These are phyloP conservation scores for Sphaerophoria rueppellii DNA, from an alignment of 2,888 invertebrate genomes.

Conservation along the genomic window DNA sequence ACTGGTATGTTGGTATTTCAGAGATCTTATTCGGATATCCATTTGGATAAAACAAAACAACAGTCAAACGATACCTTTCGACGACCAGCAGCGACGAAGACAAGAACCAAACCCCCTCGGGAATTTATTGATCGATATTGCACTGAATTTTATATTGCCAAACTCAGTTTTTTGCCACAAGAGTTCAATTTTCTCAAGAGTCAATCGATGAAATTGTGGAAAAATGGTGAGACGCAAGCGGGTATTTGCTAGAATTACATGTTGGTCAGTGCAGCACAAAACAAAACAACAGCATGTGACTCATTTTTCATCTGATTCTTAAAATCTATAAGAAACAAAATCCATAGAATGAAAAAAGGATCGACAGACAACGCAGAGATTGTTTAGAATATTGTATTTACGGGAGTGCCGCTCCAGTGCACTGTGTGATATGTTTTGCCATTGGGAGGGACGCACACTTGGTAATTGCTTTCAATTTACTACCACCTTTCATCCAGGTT, in stretches of 20 bases:
- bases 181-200: constrained; percentile 43
- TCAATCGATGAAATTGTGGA: background rate
- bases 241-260: constrained; percentile 41
- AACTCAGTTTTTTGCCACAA: constrained; percentile 20
- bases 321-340: constrained; percentile 1
- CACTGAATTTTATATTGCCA: constrained; percentile 65
- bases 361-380: constrained; percentile 8
- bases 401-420: no score
- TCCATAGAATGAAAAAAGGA: constrained; percentile 20
- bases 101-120: constrained; percentile 30
- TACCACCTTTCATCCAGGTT: constrained; percentile 67
- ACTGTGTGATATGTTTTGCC: constrained; percentile 38
- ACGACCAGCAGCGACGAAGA: constrained; percentile 3
- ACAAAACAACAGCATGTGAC: constrained; percentile 25
- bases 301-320: constrained; percentile 43
- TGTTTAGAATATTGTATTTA: no score
- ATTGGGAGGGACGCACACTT: constrained; percentile 71
- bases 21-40: constrained; percentile 65
- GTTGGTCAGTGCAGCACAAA: constrained; percentile 49
- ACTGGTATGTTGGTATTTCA: constrained; percentile 65
- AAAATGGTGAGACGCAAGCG: background rate
- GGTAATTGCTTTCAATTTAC: constrained; percentile 72
- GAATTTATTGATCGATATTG: constrained; percentile 70
- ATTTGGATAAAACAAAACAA: constrained; percentile 16
- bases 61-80: background rate